Conservation (phyloP, 2,113 vertebrate species). For the Galeopterus variegatus region DNA sequence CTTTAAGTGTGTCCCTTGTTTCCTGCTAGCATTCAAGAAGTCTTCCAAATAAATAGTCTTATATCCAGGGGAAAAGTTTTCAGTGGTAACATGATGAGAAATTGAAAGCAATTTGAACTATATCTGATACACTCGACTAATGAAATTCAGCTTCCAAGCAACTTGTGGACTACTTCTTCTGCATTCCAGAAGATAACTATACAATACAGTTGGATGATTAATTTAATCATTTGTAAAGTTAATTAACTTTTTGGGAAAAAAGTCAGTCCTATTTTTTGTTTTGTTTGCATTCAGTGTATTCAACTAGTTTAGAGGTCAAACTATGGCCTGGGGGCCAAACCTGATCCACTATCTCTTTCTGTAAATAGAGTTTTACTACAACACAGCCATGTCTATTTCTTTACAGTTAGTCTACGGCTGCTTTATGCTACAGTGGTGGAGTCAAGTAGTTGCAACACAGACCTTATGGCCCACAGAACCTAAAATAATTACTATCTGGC, state of each 20-base stretch:
- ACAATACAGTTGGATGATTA: neutral
- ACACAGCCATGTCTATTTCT: neutral
- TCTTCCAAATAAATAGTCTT: neutral
- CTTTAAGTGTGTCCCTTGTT: neutral
- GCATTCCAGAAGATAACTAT: slow-evolving; percentile 8
- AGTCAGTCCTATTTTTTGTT: neutral
- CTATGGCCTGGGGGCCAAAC: neutral
- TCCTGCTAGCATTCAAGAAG: neutral
- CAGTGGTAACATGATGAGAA: neutral
- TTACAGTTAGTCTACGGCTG: neutral
- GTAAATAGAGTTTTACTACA: slow-evolving; percentile 12
- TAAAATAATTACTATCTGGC: neutral
- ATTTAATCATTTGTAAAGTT: slow-evolving; percentile 59
- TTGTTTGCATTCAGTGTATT: slow-evolving; percentile 14
- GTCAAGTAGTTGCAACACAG: neutral
- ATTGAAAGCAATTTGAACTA: slow-evolving; percentile 11
- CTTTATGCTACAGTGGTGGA: neutral
- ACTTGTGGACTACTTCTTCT: slow-evolving; percentile 5
- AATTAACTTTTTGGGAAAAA: slow-evolving; percentile 30
- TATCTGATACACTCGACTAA: neutral
- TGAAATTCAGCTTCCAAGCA: slow-evolving; percentile 38
- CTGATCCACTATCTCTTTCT: neutral
- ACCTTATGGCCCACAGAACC: neutral
- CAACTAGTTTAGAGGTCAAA: neutral
- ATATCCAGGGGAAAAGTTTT: neutral